These are phyloP conservation scores for Chirona hameri DNA, from an alignment of 2,888 invertebrate genomes.

Conservation along the genomic window DNA sequence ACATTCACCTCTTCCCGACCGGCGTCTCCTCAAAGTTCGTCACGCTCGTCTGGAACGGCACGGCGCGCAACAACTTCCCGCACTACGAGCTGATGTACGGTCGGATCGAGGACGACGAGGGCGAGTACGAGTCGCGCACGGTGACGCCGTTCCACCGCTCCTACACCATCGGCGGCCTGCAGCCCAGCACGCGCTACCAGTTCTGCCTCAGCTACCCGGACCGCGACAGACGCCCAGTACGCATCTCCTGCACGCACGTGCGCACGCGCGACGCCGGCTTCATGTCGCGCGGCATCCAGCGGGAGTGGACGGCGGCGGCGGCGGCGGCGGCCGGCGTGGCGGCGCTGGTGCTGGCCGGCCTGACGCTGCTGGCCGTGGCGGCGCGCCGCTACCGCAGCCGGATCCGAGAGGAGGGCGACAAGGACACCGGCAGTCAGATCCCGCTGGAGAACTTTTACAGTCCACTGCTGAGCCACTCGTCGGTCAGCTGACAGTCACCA, in stretches of 20 bases:
- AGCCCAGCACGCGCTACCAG: slow-evolving; percentile 48
- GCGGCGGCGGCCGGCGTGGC: slow-evolving; percentile 43
- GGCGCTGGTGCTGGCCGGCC: slow-evolving; percentile 37
- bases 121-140: slow-evolving; percentile 30
- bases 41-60: slow-evolving; percentile 49
- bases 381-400: slow-evolving; percentile 45
- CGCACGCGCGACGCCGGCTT: slow-evolving; percentile 42
- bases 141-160: slow-evolving; percentile 42
- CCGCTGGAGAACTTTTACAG: slow-evolving; percentile 49
- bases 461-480: slow-evolving; percentile 42
- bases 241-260: slow-evolving; percentile 45
- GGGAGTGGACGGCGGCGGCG: slow-evolving; percentile 43
- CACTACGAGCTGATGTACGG: slow-evolving; percentile 45
- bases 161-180: slow-evolving; percentile 48
- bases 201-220: slow-evolving; percentile 49
- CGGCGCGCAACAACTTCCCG: slow-evolving; percentile 44
- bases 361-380: slow-evolving; percentile 37
- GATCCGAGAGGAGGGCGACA: slow-evolving; percentile 47
- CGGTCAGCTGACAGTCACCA: neutral
- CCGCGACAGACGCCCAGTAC: slow-evolving; percentile 44
- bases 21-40: slow-evolving; percentile 47
- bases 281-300: slow-evolving; percentile 43
- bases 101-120: slow-evolving; percentile 34
- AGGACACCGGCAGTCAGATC: slow-evolving; percentile 44
- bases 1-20: slow-evolving; percentile 46